These are phyloP conservation scores for Rhagium mordax DNA, from an alignment of 2,888 invertebrate genomes.

Conservation along the genomic window DNA sequence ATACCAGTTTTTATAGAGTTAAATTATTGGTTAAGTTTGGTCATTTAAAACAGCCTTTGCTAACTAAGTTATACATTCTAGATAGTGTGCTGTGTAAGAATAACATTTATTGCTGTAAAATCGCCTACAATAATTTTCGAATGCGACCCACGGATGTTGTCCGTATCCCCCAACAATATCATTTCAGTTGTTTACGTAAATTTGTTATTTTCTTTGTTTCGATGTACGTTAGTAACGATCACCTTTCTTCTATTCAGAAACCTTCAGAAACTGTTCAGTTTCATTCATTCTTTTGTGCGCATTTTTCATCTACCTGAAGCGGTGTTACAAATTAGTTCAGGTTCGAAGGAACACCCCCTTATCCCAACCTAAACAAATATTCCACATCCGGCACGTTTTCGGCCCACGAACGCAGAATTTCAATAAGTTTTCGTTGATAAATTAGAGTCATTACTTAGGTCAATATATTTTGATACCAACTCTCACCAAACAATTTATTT, in stretches of 20 bases:
- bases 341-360: constrained; percentile 61
- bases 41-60: constrained; percentile 67
- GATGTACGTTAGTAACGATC: constrained; percentile 38
- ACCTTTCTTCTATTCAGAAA: constrained; percentile 14
- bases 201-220: constrained; percentile 45
- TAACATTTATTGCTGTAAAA: constrained; percentile 55
- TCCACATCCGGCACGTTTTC: constrained; percentile 64
- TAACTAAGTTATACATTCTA: constrained; percentile 66
- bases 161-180: constrained; percentile 28
- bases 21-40: constrained; percentile 70
- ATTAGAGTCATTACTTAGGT: constrained; percentile 54
- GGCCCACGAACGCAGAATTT: constrained; percentile 56
- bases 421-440: constrained; percentile 60
- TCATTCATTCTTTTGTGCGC: constrained; percentile 64
- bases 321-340: constrained; percentile 68
- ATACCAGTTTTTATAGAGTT: constrained; percentile 70
- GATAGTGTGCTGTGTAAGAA: constrained; percentile 52
- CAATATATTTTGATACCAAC: constrained; percentile 49
- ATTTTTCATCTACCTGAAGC: constrained; percentile 63
- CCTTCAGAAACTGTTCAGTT: constrained; percentile 36
- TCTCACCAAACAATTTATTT: constrained; percentile 32
- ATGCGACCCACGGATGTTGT: constrained; percentile 43
- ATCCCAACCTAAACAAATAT: constrained; percentile 66
- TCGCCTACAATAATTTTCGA: constrained; percentile 57
- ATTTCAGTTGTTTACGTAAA: constrained; percentile 38